Conservation (phyloP, 2,888 invertebrate species). For the Cerastis leucographa region DNA sequence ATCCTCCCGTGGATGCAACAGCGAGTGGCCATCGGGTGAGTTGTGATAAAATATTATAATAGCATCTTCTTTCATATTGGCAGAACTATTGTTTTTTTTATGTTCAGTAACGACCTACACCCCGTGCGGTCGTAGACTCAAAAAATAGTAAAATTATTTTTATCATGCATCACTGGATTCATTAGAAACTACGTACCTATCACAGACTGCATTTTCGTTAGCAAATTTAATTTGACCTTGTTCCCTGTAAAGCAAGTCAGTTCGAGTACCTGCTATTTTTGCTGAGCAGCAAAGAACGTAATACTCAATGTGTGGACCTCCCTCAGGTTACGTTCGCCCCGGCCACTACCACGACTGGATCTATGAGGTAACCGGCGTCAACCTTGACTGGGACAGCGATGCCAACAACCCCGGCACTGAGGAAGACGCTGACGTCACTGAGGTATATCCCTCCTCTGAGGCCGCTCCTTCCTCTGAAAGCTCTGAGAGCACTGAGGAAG, state of each 20-base stretch:
- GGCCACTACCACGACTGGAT: constrained; percentile 86
- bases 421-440: background rate
- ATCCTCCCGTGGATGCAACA: constrained; percentile 80
- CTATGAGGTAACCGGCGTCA: constrained; percentile 78
- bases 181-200: background rate
- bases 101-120: background rate
- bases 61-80: background rate
- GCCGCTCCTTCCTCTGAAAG: background rate
- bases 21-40: constrained; percentile 80
- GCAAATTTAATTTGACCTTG: background rate
- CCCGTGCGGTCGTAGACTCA: background rate
- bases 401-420: background rate
- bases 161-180: background rate
- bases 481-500: background rate
- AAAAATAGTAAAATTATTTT: background rate
- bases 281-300: background rate
- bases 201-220: background rate
- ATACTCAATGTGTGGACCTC: background rate
- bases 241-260: background rate
- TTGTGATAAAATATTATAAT: background rate
- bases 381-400: constrained; percentile 82
- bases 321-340: constrained; percentile 83
- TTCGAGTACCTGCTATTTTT: background rate
- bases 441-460: background rate
- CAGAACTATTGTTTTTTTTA: background rate